These are phyloP conservation scores for Megalonaias nervosa DNA, from an alignment of 1,140 invertebrate genomes.

Conservation along the genomic window DNA sequence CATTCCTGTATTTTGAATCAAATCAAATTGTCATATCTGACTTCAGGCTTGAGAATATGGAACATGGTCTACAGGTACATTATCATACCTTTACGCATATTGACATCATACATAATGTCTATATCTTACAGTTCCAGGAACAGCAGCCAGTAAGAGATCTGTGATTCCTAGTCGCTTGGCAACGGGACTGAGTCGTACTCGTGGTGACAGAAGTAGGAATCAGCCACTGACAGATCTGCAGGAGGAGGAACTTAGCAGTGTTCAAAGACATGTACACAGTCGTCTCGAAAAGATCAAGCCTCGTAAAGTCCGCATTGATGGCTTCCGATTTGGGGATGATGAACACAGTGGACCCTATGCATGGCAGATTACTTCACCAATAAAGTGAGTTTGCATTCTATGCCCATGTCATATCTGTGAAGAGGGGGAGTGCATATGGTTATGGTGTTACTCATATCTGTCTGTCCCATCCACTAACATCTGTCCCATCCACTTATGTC, in stretches of 20 bases:
- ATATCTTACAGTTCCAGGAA: no score
- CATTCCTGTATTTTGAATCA: no score
- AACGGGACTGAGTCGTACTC: constrained; percentile 13
- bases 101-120: no score
- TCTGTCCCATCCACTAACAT: no score
- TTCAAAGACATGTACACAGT: constrained; percentile 56
- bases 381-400: constrained; percentile 49
- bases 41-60: no score
- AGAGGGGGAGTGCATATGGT: no score
- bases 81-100: no score
- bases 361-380: constrained; percentile 63
- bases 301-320: constrained; percentile 59
- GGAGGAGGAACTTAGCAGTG: constrained; percentile 26
- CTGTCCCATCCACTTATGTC: not conserved
- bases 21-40: no score
- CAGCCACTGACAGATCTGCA: constrained; percentile 31
- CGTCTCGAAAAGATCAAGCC: constrained; percentile 53
- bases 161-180: no score
- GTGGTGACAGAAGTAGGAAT: constrained; percentile 32
- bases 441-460: no score
- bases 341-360: constrained; percentile 58
- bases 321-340: constrained; percentile 59
- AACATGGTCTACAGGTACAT: no score
- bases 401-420: not conserved
- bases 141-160: no score